Base-by-base conservation (phyloP, 2,797 vertebrate genomes). In the Zenarchopterus dispar region DNA sequence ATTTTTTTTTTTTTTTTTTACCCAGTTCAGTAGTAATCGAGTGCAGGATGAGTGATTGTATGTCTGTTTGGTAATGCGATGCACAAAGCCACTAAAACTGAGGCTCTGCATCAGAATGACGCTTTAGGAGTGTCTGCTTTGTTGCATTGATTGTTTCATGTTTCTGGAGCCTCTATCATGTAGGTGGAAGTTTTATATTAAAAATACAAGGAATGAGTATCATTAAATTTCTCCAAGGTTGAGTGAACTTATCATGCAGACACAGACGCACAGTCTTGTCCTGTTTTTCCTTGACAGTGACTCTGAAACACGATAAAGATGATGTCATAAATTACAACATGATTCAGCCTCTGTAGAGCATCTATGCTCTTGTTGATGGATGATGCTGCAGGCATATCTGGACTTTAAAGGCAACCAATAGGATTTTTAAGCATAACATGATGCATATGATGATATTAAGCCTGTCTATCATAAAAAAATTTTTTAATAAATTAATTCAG, bases 291-390 rank as follows among this genome's bases (percentile, higher is more conserved):
- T 51, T 8, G 50, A 84, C 77, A 87, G 69, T 77, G 75, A 81
- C 84, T 82, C 54, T 0, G 75, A 77, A 82, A 82, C 47, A 61
- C 76, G 56, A 50, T 73, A 9, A 41, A 52, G 50, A 69, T 75
- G 62, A 77, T 75, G 64, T 81, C 39, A 46, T 71, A 77, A 63
- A 77, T 83, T 72, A 76, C 44, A 39, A 53, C 46, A 56, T 80
- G 67, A 84, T 74, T 85, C 77, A 78, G 67, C 56, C 77, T 88
- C 81, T 84, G 89, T 88, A 85, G 42, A 79, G 42, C 48, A n/a
- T 41, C 67, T 71, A 66, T 62, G 55, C 66, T 52, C 26, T 39
- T 55, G 24, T 67, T 72, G 6, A 6, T 24, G 46, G 49, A 49
- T 10, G 28, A 62, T 50, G 50, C 75, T 50, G 48, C 63, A 74